Evolutionary conservation across 1,140 invertebrate species (phyloP).

Genomic region (Chymomyza costata): DNA sequence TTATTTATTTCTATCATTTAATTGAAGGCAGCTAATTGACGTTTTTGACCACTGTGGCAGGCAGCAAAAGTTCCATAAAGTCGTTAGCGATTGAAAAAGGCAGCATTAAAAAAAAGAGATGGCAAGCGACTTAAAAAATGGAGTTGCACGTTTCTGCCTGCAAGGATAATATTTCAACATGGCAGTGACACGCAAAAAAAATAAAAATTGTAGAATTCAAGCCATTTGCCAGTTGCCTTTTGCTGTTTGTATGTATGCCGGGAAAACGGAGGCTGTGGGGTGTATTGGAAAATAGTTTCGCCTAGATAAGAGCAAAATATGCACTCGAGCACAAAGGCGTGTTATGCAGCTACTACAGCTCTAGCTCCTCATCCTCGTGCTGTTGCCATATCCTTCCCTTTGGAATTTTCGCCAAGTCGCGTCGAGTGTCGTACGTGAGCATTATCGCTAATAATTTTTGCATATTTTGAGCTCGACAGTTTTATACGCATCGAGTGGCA

Average conservation of each 20-base stretch:
- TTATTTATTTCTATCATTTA: no score
- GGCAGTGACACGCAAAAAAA: constrained; percentile 60
- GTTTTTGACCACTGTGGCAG: no score
- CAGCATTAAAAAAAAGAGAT: constrained; percentile 7
- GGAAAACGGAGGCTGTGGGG: not conserved
- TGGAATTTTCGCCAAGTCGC: constrained; percentile 42
- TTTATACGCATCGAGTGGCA: constrained; percentile 10
- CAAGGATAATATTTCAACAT: constrained; percentile 74
- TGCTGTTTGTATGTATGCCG: no score
- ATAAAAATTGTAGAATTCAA: constrained; percentile 25
- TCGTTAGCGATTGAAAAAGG: not conserved
- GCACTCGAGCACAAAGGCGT: constrained; percentile 73
- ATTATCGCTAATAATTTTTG: constrained; percentile 74
- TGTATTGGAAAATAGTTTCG: constrained; percentile 12
- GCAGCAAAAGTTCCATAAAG: not conserved
- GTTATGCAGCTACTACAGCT: constrained; percentile 36
- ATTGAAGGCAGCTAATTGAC: no score
- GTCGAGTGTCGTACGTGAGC: constrained; percentile 67
- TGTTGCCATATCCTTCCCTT: constrained; percentile 3
- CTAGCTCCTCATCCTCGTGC: not conserved
- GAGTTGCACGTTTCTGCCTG: constrained; percentile 73
- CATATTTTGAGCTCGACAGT: constrained; percentile 45
- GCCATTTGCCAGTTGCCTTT: constrained; percentile 18
- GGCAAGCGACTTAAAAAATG: constrained; percentile 27
- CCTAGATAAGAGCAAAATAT: constrained; percentile 71